A percentile compares a stretch with the other conserved stretches of the same genome.
Evolutionary conservation across 1,140 invertebrate species (phyloP).

Genomic region (Atopsyche davidsoni): DNA sequence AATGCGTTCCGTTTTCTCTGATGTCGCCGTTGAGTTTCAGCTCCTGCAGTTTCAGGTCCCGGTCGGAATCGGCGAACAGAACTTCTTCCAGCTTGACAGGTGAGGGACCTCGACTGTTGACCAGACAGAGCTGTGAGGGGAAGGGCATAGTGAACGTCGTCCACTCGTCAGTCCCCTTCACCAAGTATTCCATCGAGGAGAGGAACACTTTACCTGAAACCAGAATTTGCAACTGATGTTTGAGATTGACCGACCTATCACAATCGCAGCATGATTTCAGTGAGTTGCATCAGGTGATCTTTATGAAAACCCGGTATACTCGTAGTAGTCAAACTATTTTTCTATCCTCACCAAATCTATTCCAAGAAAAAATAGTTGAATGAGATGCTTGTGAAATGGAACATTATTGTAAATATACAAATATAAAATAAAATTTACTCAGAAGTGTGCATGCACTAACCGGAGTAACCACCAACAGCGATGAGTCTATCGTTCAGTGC

Average conservation of each 20-base stretch:
- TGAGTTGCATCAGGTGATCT: too few species aligned
- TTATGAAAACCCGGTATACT: too few species aligned
- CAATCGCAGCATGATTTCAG: too few species aligned
- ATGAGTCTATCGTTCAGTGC: conserved; percentile 65
- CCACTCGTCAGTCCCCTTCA: conserved; percentile 65
- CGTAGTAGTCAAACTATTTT: too few species aligned
- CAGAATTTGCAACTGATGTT: conserved; percentile 1
- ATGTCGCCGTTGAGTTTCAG: conserved; percentile 1
- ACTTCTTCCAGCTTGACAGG: conserved; percentile 14
- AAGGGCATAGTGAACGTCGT: conserved; percentile 53
- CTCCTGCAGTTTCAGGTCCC: neutral
- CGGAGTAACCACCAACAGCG: conserved; percentile 74
- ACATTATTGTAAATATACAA: too few species aligned
- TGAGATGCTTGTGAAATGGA: too few species aligned
- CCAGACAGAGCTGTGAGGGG: conserved; percentile 20
- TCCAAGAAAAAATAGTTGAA: too few species aligned
- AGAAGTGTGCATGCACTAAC: conserved; percentile 37
- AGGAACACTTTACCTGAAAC: conserved; percentile 64
- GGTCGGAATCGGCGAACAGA: too few species aligned
- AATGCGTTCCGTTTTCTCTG: neutral
- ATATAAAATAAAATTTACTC: too few species aligned
- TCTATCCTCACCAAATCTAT: too few species aligned
- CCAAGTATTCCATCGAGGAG: conserved; percentile 75
- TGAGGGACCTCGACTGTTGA: conserved; percentile 15
- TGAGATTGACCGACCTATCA: too few species aligned